These are phyloP conservation scores for Ectemnius lituratus DNA, from an alignment of 2,888 invertebrate species.

Conservation along the genomic window DNA sequence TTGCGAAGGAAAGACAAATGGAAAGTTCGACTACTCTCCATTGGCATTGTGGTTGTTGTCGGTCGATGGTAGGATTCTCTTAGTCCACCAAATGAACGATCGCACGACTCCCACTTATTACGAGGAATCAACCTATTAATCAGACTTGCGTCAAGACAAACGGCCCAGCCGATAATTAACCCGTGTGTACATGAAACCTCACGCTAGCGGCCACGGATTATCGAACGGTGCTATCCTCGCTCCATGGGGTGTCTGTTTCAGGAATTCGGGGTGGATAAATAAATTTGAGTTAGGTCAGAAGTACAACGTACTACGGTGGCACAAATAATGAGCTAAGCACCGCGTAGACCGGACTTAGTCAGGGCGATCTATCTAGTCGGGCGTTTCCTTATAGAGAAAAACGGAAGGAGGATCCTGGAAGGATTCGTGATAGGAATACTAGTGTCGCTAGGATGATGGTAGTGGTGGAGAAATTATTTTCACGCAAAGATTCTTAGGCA, in stretches of 20 bases:
- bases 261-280: conserved; percentile 18
- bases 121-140: too few species aligned
- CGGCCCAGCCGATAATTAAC: too few species aligned
- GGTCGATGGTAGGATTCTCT: too few species aligned
- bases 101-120: too few species aligned
- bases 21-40: too few species aligned
- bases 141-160: too few species aligned
- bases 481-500: conserved; percentile 8
- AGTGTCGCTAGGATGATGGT: too few species aligned
- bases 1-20: too few species aligned
- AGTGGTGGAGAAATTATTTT: conserved; percentile 27
- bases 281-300: conserved; percentile 39
- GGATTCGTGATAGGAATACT: conserved; percentile 30
- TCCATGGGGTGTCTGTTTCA: not conserved
- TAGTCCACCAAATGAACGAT: too few species aligned
- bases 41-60: too few species aligned
- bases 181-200: not conserved
- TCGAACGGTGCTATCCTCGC: conserved; percentile 7
- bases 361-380: conserved; percentile 27
- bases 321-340: conserved; percentile 32
- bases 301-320: conserved; percentile 21
- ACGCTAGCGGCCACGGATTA: not conserved
- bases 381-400: conserved; percentile 19
- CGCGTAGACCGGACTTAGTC: conserved; percentile 21
- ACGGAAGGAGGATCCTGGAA: conserved; percentile 19